Conservation (phyloP, 2,797 vertebrate genomes). For the Pseudochirops corinnae region DNA sequence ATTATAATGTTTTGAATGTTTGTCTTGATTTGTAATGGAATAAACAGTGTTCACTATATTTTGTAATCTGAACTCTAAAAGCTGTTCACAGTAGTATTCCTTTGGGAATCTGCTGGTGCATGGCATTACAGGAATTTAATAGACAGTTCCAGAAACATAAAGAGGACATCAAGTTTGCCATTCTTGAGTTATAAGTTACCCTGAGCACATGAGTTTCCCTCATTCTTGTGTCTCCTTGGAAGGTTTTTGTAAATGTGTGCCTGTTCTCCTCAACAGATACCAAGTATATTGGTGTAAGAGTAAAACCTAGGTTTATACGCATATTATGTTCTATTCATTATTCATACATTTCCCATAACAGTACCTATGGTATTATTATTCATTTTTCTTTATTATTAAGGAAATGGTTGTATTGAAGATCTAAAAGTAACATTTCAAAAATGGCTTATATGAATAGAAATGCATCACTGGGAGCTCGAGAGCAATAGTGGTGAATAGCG, state of each 20-base stretch:
- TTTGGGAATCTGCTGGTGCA: too few relatives aligned
- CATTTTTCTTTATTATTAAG: not conserved
- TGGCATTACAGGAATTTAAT: not conserved
- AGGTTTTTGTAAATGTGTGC: not conserved
- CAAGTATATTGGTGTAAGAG: not conserved
- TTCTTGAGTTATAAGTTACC: not conserved
- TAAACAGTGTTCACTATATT: too few relatives aligned
- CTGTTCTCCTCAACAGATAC: not conserved
- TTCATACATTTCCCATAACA: not conserved
- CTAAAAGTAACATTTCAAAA: not conserved
- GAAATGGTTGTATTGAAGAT: not conserved
- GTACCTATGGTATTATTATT: not conserved
- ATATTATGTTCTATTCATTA: not conserved
- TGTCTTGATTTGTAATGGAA: too few relatives aligned
- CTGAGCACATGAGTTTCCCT: not conserved
- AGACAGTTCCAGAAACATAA: not conserved
- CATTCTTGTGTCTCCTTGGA: not conserved
- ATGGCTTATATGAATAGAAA: not conserved
- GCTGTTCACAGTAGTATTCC: too few relatives aligned
- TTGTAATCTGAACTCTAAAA: too few relatives aligned
- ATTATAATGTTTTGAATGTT: too few relatives aligned
- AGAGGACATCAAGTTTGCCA: not conserved
- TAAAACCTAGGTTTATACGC: not conserved
- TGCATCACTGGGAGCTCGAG: not conserved
- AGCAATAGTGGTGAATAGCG: not conserved